Percentiles rank a stretch among this genome's conserved stretches.
Conservation (phyloP, 1,140 invertebrate genomes). For the Solenopsis fugax region DNA sequence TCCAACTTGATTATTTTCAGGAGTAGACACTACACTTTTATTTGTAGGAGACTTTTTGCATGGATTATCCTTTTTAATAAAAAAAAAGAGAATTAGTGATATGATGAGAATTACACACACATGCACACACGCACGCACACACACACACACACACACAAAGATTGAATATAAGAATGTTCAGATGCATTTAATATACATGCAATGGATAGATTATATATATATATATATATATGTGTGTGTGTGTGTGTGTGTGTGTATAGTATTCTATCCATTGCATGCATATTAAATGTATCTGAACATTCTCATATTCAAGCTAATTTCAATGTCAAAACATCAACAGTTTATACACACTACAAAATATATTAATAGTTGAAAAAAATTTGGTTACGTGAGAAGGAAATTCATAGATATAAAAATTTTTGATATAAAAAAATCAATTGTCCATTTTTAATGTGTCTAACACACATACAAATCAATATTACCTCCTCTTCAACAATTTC, state of each 20-base stretch:
- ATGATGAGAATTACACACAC: no score
- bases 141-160: no score
- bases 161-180: no score
- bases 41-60: not conserved
- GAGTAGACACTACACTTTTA: not conserved
- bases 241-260: not conserved
- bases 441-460: not conserved
- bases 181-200: no score
- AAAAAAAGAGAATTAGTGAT: not conserved
- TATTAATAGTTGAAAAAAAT: not conserved
- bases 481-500: not conserved
- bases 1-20: not conserved
- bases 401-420: not conserved
- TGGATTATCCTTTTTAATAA: conserved; percentile 8
- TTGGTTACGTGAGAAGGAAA: not conserved
- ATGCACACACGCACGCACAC: no score
- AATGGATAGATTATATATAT: no score
- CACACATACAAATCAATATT: not conserved
- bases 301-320: not conserved
- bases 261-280: no score
- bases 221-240: no score
- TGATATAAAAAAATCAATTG: not conserved
- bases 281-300: not conserved
- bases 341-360: not conserved
- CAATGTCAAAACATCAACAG: not conserved